Base-by-base conservation (phyloP, 2,113 vertebrate species). In the Micronisus gabar region DNA sequence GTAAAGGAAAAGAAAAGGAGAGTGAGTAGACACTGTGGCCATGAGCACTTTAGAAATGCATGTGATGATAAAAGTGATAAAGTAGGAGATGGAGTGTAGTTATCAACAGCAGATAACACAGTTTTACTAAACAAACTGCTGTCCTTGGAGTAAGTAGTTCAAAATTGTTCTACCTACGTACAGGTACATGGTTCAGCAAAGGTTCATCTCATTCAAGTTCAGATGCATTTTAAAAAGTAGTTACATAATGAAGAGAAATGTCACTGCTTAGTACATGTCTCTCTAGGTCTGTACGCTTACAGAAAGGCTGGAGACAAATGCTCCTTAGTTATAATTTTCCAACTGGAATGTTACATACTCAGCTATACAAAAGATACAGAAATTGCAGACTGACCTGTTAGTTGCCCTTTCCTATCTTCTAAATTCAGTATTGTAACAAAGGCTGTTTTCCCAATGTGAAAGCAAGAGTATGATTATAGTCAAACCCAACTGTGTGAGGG, bases 121-220 rank as follows among this genome's bases (percentile, higher is more conserved):
- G 36, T 78, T 96, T 93, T 81, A 16, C 80, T 78, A 84, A 96
- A 92, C 38, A 92, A 67, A 87, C 25, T 79, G 43, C 61, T 89
- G 61, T 81, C 86, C 73, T 91, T 74, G 38, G 70, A 95, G 10
- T 58, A 79, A 85, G 43, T 65, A 91, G 25, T 61, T 89, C 21
- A 68, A 41, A 89, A 59, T 38, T 81, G 30, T 91, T 86, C 70
- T 82, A 61, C 72, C 70, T 87, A 10, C 2, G 1, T 68, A 25
- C 45, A 81, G 92, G 91, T 95, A 66, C 30, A 75, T 52, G 80
- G 76, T 58, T 97, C 88, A 96, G 47, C 73, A 71, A 85, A 90
- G 20, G 75, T 63, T 94, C 70, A 81, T 79, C 61, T 91, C 22
- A 5, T 75, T 95, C 56, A 84, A 71, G 56, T 61, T 72, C 43